Evolutionary conservation across 2,888 invertebrate genomes (phyloP).

Genomic region (Agrotis exclamationis): DNA sequence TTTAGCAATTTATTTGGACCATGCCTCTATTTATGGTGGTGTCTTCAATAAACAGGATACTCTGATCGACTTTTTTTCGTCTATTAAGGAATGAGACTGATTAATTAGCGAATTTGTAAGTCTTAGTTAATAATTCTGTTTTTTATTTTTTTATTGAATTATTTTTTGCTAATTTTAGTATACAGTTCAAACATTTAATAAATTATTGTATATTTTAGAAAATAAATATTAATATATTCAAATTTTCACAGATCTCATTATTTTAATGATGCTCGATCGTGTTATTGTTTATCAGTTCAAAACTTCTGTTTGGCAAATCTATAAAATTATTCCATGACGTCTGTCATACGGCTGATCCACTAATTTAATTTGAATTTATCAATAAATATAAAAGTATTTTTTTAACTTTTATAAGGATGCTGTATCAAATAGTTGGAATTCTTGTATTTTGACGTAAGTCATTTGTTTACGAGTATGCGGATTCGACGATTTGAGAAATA

Average conservation of each 20-base stretch:
- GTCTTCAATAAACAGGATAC: constrained; percentile 24
- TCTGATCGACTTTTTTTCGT: constrained; percentile 27
- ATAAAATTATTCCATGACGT: constrained; percentile 78
- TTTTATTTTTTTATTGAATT: constrained; percentile 2
- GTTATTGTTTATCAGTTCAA: constrained; percentile 71
- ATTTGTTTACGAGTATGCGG: constrained; percentile 51
- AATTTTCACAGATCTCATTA: constrained; percentile 46
- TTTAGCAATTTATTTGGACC: constrained; percentile 34
- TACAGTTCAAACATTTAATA: constrained; percentile 11
- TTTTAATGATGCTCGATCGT: constrained; percentile 57
- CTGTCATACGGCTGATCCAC: constrained; percentile 64
- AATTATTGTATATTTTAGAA: constrained; percentile 3
- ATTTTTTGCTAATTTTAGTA: neutral
- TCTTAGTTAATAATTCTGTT: constrained; percentile 10
- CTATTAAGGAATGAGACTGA: constrained; percentile 10
- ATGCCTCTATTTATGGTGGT: constrained; percentile 38
- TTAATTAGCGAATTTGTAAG: constrained; percentile 31
- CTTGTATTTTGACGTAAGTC: constrained; percentile 68
- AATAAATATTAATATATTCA: constrained; percentile 35
- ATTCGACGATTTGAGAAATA: constrained; percentile 56
- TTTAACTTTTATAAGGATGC: constrained; percentile 54
- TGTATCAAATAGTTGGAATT: constrained; percentile 69
- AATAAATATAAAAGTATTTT: constrained; percentile 58
- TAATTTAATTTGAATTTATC: constrained; percentile 68
- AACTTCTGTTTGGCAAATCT: constrained; percentile 56